Conservation (phyloP, 23 tunicate species). For the Trididemnum nubilum region DNA sequence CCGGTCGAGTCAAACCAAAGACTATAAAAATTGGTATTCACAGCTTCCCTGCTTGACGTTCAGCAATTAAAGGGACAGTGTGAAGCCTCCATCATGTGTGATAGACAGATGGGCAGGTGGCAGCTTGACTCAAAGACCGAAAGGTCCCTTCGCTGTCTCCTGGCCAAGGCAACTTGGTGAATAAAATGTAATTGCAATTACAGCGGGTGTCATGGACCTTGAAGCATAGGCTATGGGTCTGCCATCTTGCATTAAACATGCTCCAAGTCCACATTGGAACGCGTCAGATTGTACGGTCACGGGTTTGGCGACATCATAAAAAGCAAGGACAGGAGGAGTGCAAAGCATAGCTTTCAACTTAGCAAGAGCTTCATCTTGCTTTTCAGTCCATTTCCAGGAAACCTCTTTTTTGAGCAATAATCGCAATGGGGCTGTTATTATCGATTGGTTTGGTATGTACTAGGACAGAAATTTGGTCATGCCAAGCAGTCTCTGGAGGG, state of each 20-base stretch:
- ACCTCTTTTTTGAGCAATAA: slow-evolving; percentile 34
- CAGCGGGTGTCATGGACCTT: slow-evolving; percentile 20
- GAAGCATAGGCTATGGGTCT: slow-evolving; percentile 41
- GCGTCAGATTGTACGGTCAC: slow-evolving; percentile 36
- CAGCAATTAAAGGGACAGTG: too few species aligned
- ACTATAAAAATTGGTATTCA: too few species aligned
- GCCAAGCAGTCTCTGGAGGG: slow-evolving; percentile 37
- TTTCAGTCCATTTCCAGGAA: slow-evolving; percentile 22
- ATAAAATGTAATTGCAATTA: too few species aligned
- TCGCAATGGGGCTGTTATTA: slow-evolving; percentile 28
- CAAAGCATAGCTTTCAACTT: slow-evolving; percentile 10
- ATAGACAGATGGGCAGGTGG: too few species aligned
- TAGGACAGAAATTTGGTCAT: slow-evolving; percentile 32
- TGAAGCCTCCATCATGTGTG: too few species aligned
- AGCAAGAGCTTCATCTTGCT: slow-evolving; percentile 1
- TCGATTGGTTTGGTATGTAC: slow-evolving; percentile 38
- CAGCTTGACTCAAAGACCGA: too few species aligned
- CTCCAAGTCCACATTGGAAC: slow-evolving; percentile 36
- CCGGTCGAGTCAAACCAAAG: too few species aligned
- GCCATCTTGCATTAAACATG: slow-evolving; percentile 23
- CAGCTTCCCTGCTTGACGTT: too few species aligned
- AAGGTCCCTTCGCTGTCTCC: too few species aligned
- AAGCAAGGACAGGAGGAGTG: not conserved
- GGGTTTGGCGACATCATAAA: slow-evolving; percentile 38
- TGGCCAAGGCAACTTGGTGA: too few species aligned